Base-by-base conservation (phyloP, 1,140 invertebrate genomes). In the Euglossa dilemma region DNA sequence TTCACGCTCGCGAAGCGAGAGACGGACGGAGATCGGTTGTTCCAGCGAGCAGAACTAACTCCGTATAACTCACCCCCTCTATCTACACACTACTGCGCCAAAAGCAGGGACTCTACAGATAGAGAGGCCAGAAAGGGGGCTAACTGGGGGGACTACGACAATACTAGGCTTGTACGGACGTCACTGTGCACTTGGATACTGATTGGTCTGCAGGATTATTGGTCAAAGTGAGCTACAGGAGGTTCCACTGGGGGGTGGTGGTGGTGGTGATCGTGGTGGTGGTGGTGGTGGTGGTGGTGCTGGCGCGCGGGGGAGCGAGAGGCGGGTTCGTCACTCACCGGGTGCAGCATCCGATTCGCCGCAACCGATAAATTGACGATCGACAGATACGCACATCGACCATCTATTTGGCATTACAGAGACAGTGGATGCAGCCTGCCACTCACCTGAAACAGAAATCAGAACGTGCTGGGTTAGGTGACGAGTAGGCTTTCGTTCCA, bases 381-480 rank as follows among this genome's bases (percentile, higher is more conserved):
- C 93, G 91, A 93, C 93, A 93, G 92, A 92, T 93, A 92, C 91
- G 91, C 93, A 93, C 93, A 94, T 94, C 93, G 93, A 94, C 88
- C 87, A 93, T 92, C 93, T 94, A 94, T 94, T 94, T 94, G 94
- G 94, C 93, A 94, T 94, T 94, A 94, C 92, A 93, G 91, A 93
- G 92, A 93, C 92, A 91, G 92, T 91, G 92, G 93, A 90, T 93
- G 93, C 93, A 92, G 92, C 91, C 92, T 92, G 93, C 93, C 91
- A 94, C 94, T 94, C 93, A 94, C 94, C 94, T 94, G 91, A 82
- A 93, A 93, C 93, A 93, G 81, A 92, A 88, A 92, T 89, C 61
- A 82, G 72, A 85, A 83, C 43, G 67, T 52, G 69, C 1, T 14
- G 25, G 56, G 59, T 79, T 80, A 84, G 57, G 20, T 56, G 69